Percentiles rank a stretch among this genome's conserved stretches.
These are phyloP conservation scores for Troides oblongomaculatus DNA, from an alignment of 2,888 invertebrate species.

Conservation along the genomic window DNA sequence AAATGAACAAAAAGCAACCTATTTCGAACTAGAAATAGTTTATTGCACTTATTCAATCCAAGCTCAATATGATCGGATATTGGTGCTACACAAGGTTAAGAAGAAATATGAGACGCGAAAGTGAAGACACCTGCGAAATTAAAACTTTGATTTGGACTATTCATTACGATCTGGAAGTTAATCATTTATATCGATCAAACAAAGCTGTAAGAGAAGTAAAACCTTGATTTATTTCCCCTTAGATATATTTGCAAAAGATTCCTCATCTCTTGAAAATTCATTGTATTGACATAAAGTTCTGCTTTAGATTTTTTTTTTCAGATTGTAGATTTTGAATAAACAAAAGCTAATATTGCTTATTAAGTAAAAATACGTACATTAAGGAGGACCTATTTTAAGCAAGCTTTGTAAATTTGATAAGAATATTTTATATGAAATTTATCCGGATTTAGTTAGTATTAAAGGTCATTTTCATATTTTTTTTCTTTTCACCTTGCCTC, in stretches of 20 bases:
- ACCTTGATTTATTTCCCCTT: not conserved
- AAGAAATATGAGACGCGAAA: constrained; percentile 61
- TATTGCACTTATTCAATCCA: not conserved
- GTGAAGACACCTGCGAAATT: constrained; percentile 47
- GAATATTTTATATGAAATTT: not conserved
- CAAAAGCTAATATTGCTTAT: not conserved
- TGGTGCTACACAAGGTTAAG: constrained; percentile 46
- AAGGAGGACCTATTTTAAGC: too few species aligned
- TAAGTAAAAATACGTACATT: too few species aligned
- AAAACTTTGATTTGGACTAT: constrained; percentile 47
- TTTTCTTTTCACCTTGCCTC: not conserved
- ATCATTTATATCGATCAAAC: constrained; percentile 48
- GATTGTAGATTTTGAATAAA: not conserved
- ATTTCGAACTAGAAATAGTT: not conserved
- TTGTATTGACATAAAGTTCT: not conserved
- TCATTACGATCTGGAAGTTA: constrained; percentile 56
- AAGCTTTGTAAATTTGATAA: not conserved
- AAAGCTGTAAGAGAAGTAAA: constrained; percentile 53
- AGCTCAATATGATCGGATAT: constrained; percentile 29
- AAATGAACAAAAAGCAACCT: constrained; percentile 31
- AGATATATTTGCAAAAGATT: too few species aligned
- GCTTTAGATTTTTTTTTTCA: too few species aligned
- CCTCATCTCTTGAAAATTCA: too few species aligned
- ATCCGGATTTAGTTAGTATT: not conserved
- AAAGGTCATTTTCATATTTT: not conserved